These are phyloP conservation scores for Lipophrys pholis DNA, from an alignment of 2,113 vertebrate species.

Conservation along the genomic window DNA sequence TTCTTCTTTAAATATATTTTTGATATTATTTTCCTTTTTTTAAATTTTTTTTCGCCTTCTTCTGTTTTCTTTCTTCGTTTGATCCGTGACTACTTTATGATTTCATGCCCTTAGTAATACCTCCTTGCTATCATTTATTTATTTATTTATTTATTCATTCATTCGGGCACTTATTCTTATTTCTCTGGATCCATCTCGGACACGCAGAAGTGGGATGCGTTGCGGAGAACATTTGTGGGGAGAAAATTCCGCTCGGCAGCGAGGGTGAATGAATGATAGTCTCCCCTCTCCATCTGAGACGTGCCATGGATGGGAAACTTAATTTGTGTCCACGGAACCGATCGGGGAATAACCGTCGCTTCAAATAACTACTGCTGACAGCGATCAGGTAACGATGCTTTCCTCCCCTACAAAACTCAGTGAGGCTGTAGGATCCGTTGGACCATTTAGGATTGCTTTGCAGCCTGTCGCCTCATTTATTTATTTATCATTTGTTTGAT, in stretches of 20 bases:
- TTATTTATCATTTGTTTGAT: not conserved
- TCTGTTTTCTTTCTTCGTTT: constrained; percentile 50
- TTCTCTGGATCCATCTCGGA: constrained; percentile 44
- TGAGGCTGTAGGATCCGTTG: not conserved
- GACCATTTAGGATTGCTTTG: constrained; percentile 30
- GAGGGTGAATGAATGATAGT: constrained; percentile 77
- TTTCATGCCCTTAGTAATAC: constrained; percentile 49
- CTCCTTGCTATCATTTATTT: constrained; percentile 30
- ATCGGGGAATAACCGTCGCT: constrained; percentile 79
- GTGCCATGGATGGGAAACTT: constrained; percentile 87
- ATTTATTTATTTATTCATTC: constrained; percentile 16
- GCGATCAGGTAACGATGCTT: constrained; percentile 81
- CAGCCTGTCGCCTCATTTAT: constrained; percentile 9
- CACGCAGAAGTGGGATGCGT: constrained; percentile 73
- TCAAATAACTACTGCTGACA: constrained; percentile 86
- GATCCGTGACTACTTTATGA: constrained; percentile 63
- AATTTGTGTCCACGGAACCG: constrained; percentile 82
- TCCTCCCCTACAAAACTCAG: constrained; percentile 14
- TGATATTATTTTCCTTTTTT: not conserved
- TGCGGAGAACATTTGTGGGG: constrained; percentile 72
- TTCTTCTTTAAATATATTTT: constrained; percentile 1
- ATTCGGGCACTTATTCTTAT: constrained; percentile 17
- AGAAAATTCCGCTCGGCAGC: constrained; percentile 72
- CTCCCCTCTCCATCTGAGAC: constrained; percentile 79
- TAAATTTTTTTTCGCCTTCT: constrained; percentile 16